Percentiles rank a stretch among this genome's conserved stretches.
These are phyloP conservation scores for Craniophora ligustri DNA, from an alignment of 2,888 invertebrate genomes.

Conservation along the genomic window DNA sequence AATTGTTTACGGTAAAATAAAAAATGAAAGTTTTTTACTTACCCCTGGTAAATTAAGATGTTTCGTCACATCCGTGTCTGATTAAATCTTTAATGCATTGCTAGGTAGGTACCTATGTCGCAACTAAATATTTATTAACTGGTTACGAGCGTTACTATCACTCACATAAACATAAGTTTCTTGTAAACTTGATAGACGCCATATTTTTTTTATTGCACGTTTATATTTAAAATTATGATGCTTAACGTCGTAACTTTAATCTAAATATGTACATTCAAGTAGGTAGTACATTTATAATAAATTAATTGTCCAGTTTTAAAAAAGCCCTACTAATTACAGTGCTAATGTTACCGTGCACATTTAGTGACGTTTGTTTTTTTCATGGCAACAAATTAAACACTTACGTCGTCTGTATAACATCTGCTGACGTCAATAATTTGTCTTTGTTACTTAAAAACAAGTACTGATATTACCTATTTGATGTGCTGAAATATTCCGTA, in stretches of 20 bases:
- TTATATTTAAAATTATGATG: slow-evolving; percentile 13
- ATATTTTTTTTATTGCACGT: slow-evolving; percentile 18
- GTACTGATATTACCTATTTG: slow-evolving; percentile 3
- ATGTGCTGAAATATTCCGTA: slow-evolving; percentile 18
- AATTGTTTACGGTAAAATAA: slow-evolving; percentile 45
- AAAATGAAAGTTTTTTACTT: slow-evolving; percentile 58
- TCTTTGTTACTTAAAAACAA: too few species aligned
- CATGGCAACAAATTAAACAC: neutral
- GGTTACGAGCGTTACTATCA: slow-evolving; percentile 29
- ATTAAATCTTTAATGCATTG: slow-evolving; percentile 47
- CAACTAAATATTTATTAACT: slow-evolving; percentile 41
- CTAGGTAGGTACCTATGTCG: slow-evolving; percentile 43
- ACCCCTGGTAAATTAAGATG: slow-evolving; percentile 48
- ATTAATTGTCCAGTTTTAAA: too few species aligned
- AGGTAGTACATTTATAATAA: too few species aligned
- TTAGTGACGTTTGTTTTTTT: too few species aligned
- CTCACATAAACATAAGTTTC: slow-evolving; percentile 17
- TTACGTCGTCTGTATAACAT: too few species aligned
- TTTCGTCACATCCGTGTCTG: slow-evolving; percentile 56
- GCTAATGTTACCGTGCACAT: too few species aligned
- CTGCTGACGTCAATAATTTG: too few species aligned
- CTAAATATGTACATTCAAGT: too few species aligned
- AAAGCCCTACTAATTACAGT: too few species aligned
- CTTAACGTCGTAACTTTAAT: slow-evolving; percentile 23
- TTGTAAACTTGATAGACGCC: slow-evolving; percentile 22